Evolutionary conservation across 2,888 invertebrate species (phyloP).

Genomic region (Eledona agricola): DNA sequence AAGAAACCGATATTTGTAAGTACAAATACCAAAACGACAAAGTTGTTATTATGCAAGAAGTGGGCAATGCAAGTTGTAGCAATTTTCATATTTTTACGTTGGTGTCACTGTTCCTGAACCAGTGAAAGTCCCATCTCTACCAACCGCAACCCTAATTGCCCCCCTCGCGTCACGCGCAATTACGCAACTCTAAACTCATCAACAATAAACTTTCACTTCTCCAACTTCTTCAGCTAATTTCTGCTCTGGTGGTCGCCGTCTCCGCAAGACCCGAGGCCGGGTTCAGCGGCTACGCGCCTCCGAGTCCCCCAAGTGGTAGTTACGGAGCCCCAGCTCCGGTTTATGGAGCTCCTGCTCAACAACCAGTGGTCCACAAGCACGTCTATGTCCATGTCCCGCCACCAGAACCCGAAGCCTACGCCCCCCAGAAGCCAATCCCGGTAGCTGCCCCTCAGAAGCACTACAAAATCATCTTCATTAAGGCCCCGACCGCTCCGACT

Average conservation of each 20-base stretch:
- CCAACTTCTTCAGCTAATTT: constrained; percentile 22
- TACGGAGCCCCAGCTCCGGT: constrained; percentile 69
- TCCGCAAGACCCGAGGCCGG: constrained; percentile 60
- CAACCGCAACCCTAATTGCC: no score
- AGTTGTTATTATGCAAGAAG: no score
- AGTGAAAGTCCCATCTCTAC: no score
- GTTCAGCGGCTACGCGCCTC: constrained; percentile 52
- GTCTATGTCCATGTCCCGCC: constrained; percentile 92
- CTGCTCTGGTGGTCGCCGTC: constrained; percentile 54
- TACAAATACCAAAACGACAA: no score
- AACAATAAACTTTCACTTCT: constrained; percentile 8
- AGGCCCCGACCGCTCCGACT: constrained; percentile 84
- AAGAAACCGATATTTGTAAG: no score
- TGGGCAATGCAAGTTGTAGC: no score
- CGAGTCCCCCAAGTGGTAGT: constrained; percentile 61
- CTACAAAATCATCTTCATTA: constrained; percentile 87
- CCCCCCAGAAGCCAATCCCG: constrained; percentile 68
- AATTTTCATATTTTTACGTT: no score
- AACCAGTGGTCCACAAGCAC: constrained; percentile 86
- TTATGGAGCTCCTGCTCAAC: constrained; percentile 77
- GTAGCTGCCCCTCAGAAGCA: constrained; percentile 77
- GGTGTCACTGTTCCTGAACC: no score
- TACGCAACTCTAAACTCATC: constrained; percentile 23
- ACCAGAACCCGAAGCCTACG: constrained; percentile 81
- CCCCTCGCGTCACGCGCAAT: constrained; percentile 27